Evolutionary conservation across 2,888 invertebrate species (phyloP).

Genomic region (Patella caerulea): DNA sequence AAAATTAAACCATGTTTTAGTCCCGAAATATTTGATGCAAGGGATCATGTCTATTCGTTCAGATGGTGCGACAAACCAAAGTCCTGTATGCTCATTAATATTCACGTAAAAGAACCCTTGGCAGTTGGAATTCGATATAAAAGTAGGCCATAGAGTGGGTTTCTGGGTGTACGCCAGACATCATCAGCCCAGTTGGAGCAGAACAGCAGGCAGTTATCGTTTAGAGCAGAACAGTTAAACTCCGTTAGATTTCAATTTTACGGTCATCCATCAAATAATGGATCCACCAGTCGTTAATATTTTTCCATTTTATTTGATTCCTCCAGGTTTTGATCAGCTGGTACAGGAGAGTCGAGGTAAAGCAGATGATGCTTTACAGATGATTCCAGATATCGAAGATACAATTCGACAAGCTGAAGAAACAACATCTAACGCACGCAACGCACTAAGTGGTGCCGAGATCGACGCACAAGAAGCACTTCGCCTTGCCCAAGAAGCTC

Average conservation of each 20-base stretch:
- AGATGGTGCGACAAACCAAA: too few species aligned
- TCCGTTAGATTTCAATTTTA: background rate
- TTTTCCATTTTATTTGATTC: background rate
- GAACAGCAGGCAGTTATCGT: too few species aligned
- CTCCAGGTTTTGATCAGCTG: slow-evolving; percentile 84
- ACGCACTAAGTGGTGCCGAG: slow-evolving; percentile 83
- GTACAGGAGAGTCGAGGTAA: slow-evolving; percentile 87
- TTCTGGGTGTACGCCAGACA: too few species aligned
- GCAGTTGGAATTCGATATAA: too few species aligned
- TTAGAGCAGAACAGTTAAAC: background rate
- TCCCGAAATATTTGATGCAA: too few species aligned
- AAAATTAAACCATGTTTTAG: too few species aligned
- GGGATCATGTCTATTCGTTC: too few species aligned
- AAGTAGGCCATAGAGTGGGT: too few species aligned
- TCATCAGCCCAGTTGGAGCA: background rate
- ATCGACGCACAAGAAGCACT: slow-evolving; percentile 83
- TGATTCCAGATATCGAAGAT: slow-evolving; percentile 82
- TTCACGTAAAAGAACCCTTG: too few species aligned
- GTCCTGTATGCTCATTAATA: too few species aligned
- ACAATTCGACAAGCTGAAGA: slow-evolving; percentile 81
- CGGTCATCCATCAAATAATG: background rate
- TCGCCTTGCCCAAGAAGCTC: slow-evolving; percentile 83
- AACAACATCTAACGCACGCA: slow-evolving; percentile 81
- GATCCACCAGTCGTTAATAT: background rate
- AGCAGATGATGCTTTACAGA: slow-evolving; percentile 83